Conservation (phyloP, 2,113 vertebrate species). For the Tichodroma muraria region DNA sequence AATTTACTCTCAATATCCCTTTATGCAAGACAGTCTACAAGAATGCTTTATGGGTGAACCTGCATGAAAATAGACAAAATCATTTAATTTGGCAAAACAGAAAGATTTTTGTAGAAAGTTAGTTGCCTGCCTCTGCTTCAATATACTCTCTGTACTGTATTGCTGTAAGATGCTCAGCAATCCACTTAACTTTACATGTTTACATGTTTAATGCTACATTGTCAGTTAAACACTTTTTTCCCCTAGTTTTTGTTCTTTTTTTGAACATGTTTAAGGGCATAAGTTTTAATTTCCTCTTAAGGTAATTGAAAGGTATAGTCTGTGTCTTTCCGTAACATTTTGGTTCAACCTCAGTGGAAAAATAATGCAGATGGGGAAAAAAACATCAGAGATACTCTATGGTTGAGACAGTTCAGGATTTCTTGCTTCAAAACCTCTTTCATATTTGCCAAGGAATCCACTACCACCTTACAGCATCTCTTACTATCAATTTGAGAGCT, state of each 20-base stretch:
- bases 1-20: neutral
- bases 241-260: neutral
- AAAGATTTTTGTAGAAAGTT: neutral
- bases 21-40: neutral
- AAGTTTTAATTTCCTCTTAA: neutral
- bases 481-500: neutral
- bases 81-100: neutral
- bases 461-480: neutral
- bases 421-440: neutral
- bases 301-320: neutral
- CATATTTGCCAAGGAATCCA: neutral
- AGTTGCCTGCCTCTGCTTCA: neutral
- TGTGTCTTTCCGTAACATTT: neutral
- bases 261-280: neutral
- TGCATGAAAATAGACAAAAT: neutral
- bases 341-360: neutral
- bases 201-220: neutral
- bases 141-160: neutral
- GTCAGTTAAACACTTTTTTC: neutral
- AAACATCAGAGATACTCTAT: neutral
- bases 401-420: neutral
- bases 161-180: neutral
- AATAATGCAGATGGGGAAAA: neutral
- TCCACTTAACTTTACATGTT: neutral
- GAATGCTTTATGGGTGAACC: neutral